Base-by-base conservation (phyloP, 2,113 vertebrate species). In the Galeopterus variegatus region DNA sequence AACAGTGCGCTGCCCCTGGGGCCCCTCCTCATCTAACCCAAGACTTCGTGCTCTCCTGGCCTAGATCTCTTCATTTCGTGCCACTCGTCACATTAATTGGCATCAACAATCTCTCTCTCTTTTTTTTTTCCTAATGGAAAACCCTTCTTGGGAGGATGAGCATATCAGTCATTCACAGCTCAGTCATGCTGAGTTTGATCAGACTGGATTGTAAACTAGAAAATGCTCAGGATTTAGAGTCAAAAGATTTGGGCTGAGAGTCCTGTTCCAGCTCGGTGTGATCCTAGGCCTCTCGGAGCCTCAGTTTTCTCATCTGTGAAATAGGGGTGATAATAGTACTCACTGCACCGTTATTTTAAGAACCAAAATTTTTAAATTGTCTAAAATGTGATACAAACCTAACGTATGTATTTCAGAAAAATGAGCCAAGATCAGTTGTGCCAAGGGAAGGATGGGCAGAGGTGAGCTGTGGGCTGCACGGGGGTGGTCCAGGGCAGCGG, bases 371-470 rank as follows among this genome's bases (percentile, higher is more conserved):
- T n/a, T 21, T 36, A 41, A 60, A 4, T 10, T 88, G 23, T 67
- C 75, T 75, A 65, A 90, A 76, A 86, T 79, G 36, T 45, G 62
- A n/a, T 14, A 31, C 8, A 48, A 80, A 80, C 8, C 8, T 76
- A 73, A 88, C 19, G 54, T 65, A 70, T 28, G 84, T 67, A 33
- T 60, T 97, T 91, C 64, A 75, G 33, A 73, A 79, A 70, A 91
- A 50, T 33, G 64, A 92, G 52, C 58, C 50, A 36, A 95, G 33
- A 48, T 67, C 21, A 41, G 10, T 24, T 50, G 19, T 67, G 26
- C 13, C 10, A 24, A 95, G 69, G 7, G 10, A 67, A 50, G n/a
- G 23, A 24, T 9, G n/a, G 36, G 54, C 13, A 77, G 28, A 50
- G 33, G 11, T 28, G 62, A 60, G 45, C 41, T 62, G 19, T 21